Conservation (phyloP, 2,797 vertebrate genomes). For the Sebastolobus altivelis region DNA sequence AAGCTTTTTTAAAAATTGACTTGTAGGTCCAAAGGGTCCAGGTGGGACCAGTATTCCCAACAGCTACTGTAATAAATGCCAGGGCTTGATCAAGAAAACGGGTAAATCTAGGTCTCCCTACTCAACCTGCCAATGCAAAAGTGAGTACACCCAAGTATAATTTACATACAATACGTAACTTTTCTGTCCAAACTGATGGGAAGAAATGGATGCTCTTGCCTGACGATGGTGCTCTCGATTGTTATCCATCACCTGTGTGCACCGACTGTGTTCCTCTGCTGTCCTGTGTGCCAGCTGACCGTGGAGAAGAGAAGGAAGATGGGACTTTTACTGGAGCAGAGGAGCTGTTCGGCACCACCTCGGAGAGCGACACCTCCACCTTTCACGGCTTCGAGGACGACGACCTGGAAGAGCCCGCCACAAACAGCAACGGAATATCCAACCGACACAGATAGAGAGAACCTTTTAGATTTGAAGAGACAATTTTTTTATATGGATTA, state of each 20-base stretch:
- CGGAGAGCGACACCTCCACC: conserved; percentile 98
- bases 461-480: conserved; percentile 58
- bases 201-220: conserved; percentile 1
- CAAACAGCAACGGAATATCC: conserved; percentile 89
- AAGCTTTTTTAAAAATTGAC: not conserved
- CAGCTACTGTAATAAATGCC: conserved; percentile 98
- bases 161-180: not conserved
- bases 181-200: not conserved
- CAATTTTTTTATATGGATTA: conserved; percentile 73
- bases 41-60: conserved; percentile 93
- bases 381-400: conserved; percentile 99
- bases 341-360: conserved; percentile 98
- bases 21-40: conserved; percentile 93
- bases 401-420: conserved; percentile 93
- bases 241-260: not conserved
- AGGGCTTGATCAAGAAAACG: conserved; percentile 93
- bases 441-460: conserved; percentile 90
- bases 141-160: conserved; percentile 83
- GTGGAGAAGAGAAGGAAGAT: conserved; percentile 92
- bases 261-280: conserved; percentile 34
- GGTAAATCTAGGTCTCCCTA: conserved; percentile 90
- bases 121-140: conserved; percentile 93
- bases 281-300: conserved; percentile 90
- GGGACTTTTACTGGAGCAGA: conserved; percentile 89
- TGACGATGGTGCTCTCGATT: not conserved